A percentile compares a stretch with the other conserved stretches of the same genome.
Conservation (phyloP, 2,888 invertebrate genomes). For the Aradus depressus region DNA sequence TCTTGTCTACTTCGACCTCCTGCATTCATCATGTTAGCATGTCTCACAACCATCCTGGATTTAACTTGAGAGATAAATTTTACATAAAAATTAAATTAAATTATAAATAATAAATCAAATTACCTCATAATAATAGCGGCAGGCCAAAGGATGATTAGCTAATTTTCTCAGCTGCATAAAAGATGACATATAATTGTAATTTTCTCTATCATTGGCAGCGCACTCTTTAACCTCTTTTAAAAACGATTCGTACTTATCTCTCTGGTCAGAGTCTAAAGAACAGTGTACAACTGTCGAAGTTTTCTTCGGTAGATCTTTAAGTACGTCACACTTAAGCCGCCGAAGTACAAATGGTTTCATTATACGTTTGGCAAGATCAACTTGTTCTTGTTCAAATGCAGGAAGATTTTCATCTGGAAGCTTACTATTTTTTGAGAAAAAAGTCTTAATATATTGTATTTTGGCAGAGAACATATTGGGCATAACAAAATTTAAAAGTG, state of each 20-base stretch:
- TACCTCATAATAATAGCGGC: constrained; percentile 55
- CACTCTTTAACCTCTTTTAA: constrained; percentile 48
- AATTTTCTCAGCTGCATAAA: constrained; percentile 90
- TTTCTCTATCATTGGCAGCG: constrained; percentile 30
- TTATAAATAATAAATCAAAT: not conserved
- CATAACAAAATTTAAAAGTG: constrained; percentile 90
- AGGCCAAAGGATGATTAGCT: constrained; percentile 84
- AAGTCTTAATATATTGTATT: constrained; percentile 71
- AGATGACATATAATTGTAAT: constrained; percentile 59
- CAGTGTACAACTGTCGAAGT: constrained; percentile 55
- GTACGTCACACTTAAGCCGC: constrained; percentile 74
- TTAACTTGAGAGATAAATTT: too few species aligned
- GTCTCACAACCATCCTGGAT: too few species aligned
- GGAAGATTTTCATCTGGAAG: constrained; percentile 36
- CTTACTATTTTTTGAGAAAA: constrained; percentile 64
- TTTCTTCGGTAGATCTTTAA: constrained; percentile 76
- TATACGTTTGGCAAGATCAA: constrained; percentile 85
- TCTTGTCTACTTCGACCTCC: too few species aligned
- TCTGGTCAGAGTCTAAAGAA: constrained; percentile 60
- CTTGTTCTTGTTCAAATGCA: constrained; percentile 79
- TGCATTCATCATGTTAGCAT: too few species aligned
- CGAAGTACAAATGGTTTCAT: constrained; percentile 92
- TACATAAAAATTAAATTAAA: not conserved
- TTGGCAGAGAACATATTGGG: constrained; percentile 85
- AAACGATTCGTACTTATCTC: constrained; percentile 61